Evolutionary conservation across 2,888 invertebrate species (phyloP), one percentile per base, ranked within the genome.

Genomic region (Oligia fasciuncula): DNA sequence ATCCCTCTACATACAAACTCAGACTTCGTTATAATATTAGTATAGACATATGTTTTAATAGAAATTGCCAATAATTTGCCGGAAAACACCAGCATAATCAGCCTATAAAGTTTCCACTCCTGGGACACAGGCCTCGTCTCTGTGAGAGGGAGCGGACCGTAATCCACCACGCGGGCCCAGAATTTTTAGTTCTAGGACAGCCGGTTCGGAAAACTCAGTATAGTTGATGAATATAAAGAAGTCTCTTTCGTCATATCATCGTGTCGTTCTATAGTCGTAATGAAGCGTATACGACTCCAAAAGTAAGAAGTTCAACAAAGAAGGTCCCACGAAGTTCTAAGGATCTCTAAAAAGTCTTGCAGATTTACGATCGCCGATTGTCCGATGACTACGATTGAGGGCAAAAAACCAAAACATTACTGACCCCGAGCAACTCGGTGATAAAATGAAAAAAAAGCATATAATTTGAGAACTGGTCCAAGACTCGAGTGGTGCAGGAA

Each of bases 391-490:
- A 73, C 49, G 49, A 80, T 77, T 76, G 75, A 43, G 89, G 72
- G 85, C 90, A 92, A 92, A 92, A 92, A 93, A 91, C 84, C 91
- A 92, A 92, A 94, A 93, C 91, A 93, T 88, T 87, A 91, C 91
- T 94, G 93, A 93, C 93, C 94, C 91, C 88, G 85, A 92, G 80
- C 91, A 90, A 90, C 85, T 76, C 76, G 51, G 73, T 81, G 83
- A 85, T 84, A 79, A 77, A 86, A 88, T 80, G 79, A 85, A 85
- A 86, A 73, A 84, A 87, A 89, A 87, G 78, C 74, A 80, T 60
- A 73, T 77, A 84, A 84, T 89, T 90, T 80, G 79, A 83, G 80
- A 88, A 88, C 91, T 84, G 87, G 91, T 91, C 82, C 77, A 69
- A 63, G 85, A 83, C 75, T 57, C 19, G 77, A 84, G 35, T 76